A percentile compares a stretch with the other conserved stretches of the same genome.
phyloP scores from a whole-genome alignment of 2,113 vertebrate genomes.

The Balaenoptera acutorostrata region DNA sequence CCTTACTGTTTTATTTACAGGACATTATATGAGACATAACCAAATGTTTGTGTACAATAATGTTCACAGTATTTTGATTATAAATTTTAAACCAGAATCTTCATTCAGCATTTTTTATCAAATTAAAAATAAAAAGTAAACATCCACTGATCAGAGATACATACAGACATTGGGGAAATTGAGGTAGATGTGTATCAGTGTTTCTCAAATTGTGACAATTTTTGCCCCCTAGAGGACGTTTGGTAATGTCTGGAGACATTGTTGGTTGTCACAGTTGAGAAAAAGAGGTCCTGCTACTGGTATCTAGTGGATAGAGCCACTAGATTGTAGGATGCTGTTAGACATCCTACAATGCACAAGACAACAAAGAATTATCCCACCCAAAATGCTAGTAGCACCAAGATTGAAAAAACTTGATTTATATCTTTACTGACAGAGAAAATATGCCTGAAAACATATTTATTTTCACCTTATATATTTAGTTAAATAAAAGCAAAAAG shows the following conservation, averaged over 20 bases:
- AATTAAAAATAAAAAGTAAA: background rate
- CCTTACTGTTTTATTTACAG: background rate
- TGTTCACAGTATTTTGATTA: background rate
- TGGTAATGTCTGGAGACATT: background rate
- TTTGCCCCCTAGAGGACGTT: fast-evolving
- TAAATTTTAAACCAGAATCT: background rate
- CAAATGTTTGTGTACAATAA: background rate
- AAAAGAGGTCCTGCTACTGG: background rate
- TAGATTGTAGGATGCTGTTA: background rate
- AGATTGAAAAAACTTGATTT: background rate
- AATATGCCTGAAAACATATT: background rate
- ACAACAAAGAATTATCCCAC: background rate
- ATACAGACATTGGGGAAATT: background rate
- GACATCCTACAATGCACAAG: background rate
- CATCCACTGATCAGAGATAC: background rate
- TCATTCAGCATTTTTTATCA: background rate
- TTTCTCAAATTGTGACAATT: background rate
- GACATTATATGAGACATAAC: background rate
- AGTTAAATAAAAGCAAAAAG: background rate
- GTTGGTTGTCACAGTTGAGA: background rate
- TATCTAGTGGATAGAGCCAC: background rate
- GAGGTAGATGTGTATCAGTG: background rate
- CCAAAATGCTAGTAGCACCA: background rate
- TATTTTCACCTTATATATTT: background rate
- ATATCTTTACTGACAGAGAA: background rate